Evolutionary conservation across 2,797 vertebrate species (phyloP).

Genomic region (Lagorchestes hirsutus): DNA sequence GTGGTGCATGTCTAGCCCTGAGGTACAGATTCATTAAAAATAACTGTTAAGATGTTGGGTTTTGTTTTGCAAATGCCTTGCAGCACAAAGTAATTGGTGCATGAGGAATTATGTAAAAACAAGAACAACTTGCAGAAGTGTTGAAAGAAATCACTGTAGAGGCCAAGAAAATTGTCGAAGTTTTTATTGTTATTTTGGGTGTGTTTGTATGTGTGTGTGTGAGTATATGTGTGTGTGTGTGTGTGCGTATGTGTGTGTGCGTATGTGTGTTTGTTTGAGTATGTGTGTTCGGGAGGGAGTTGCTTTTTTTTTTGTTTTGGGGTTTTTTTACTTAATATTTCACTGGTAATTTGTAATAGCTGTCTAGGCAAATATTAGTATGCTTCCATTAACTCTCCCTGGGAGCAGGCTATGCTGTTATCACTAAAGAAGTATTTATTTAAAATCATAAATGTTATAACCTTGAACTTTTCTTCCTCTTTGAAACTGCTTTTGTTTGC

Average conservation of each 20-base stretch:
- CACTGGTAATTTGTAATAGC: not conserved
- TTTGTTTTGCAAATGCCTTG: not conserved
- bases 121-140: not conserved
- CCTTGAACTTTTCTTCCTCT: not conserved
- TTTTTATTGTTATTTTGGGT: not conserved
- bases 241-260: too few relatives aligned
- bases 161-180: not conserved
- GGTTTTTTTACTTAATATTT: not conserved
- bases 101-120: not conserved
- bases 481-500: not conserved
- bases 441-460: not conserved
- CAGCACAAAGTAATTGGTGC: not conserved
- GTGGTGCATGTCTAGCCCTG: not conserved
- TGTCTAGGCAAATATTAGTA: not conserved
- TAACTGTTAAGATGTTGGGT: not conserved
- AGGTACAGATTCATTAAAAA: conserved; percentile 23
- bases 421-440: not conserved
- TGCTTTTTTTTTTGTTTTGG: not conserved
- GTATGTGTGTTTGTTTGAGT: too few relatives aligned
- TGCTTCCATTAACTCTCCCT: not conserved
- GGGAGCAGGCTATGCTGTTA: not conserved
- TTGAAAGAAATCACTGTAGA: not conserved
- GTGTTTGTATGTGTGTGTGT: too few relatives aligned
- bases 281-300: too few relatives aligned
- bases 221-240: too few relatives aligned